Percentiles rank a stretch among this genome's conserved stretches.
phyloP scores from a whole-genome alignment of 1,140 invertebrate species.

The Drosophila aff. region DNA sequence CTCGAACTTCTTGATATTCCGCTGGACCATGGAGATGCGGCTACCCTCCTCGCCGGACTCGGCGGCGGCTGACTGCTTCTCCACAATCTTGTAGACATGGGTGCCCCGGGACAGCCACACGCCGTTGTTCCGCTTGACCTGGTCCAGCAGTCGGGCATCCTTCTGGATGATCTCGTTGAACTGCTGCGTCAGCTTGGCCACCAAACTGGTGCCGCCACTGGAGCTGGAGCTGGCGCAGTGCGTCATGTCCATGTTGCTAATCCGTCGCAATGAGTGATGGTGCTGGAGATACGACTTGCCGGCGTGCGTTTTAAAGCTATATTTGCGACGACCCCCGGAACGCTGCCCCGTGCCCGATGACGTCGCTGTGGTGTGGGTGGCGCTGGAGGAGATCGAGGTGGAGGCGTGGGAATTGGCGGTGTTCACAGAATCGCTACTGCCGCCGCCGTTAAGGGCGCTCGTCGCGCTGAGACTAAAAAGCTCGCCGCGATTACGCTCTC shows the following conservation, averaged over 20 bases:
- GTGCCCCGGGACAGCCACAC: slow-evolving; percentile 69
- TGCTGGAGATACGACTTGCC: slow-evolving; percentile 67
- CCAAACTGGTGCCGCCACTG: slow-evolving; percentile 61
- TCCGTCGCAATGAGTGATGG: slow-evolving; percentile 54
- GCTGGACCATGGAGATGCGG: slow-evolving; percentile 73
- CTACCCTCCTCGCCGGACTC: slow-evolving; percentile 4
- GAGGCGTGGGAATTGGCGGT: slow-evolving; percentile 50
- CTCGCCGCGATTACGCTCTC: slow-evolving; percentile 11
- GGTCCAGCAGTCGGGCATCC: slow-evolving; percentile 76
- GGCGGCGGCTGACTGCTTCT: slow-evolving; percentile 35
- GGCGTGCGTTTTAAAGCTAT: slow-evolving; percentile 84
- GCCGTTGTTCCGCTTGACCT: slow-evolving; percentile 84
- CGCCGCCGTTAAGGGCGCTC: slow-evolving; percentile 51
- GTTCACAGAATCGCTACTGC: slow-evolving; percentile 66
- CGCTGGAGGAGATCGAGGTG: slow-evolving; percentile 28
- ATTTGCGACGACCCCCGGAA: slow-evolving; percentile 67
- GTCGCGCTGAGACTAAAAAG: slow-evolving; percentile 60
- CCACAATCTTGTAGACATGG: slow-evolving; percentile 81
- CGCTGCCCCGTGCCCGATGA: slow-evolving; percentile 16
- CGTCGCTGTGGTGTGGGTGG: slow-evolving; percentile 35
- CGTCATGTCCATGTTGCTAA: slow-evolving; percentile 18
- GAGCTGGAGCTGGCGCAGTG: background rate
- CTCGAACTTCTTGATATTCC: slow-evolving; percentile 85
- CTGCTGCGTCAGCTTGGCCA: slow-evolving; percentile 85
- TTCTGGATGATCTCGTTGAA: slow-evolving; percentile 86